Evolutionary conservation across 2,797 vertebrate genomes (phyloP).

Genomic region (Bucorvus abyssinicus): DNA sequence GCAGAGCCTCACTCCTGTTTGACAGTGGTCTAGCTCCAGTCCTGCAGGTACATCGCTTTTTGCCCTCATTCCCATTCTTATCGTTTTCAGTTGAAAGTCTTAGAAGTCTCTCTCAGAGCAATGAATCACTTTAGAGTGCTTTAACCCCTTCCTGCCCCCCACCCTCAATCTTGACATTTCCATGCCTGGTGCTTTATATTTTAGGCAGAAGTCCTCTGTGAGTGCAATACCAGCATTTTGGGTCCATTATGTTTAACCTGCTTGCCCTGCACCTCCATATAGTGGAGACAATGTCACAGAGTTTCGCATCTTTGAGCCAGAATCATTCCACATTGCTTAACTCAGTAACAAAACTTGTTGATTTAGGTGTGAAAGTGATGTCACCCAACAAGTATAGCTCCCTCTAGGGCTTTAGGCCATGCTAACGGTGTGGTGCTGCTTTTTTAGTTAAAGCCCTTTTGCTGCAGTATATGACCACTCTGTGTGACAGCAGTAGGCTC

Average conservation of each 20-base stretch:
- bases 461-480: neutral
- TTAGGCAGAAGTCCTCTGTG: neutral
- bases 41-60: neutral
- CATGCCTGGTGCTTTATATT: fast-evolving
- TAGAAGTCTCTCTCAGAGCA: neutral
- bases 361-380: neutral
- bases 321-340: neutral
- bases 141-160: neutral
- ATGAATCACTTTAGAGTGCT: neutral
- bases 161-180: neutral
- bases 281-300: neutral
- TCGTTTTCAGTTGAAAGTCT: neutral
- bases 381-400: neutral
- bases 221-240: neutral
- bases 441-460: neutral
- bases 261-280: neutral
- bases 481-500: neutral
- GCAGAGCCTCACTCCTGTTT: neutral
- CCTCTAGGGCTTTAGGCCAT: neutral
- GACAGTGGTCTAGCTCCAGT: neutral
- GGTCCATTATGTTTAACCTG: fast-evolving
- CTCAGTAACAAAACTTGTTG: neutral
- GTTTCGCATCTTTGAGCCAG: neutral
- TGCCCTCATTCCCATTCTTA: fast-evolving
- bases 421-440: neutral